Evolutionary conservation across 2,888 invertebrate species (phyloP), one percentile per base, ranked within the genome.

Genomic region (Chironomus tentans): DNA sequence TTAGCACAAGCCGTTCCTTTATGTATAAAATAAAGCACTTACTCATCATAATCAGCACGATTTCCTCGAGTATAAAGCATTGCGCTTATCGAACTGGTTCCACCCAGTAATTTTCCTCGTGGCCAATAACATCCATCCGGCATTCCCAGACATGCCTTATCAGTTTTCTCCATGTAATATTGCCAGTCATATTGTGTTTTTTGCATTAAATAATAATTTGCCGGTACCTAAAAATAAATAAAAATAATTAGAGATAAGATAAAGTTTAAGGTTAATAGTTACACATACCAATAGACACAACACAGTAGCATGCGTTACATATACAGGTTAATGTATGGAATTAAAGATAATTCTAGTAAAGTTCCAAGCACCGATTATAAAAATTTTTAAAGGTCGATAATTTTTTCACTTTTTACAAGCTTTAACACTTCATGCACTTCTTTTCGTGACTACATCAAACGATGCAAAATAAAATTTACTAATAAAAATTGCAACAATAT

Each of bases 11-110:
- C n/a, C n/a, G n/a, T n/a, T n/a, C n/a, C n/a, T n/a, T n/a, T n/a
- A n/a, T n/a, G n/a, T n/a, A n/a, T n/a, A n/a, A 24, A 24, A 24
- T 3, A 24, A 24, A 24, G 3, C 22, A 18, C 56, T 18, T 56
- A 56, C 56, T 65, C 80, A 79, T 92, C 88, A 79, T 87, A 92
- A 80, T 92, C 91, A 3, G 80, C 80, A 4, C 87, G 85, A 81
- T 89, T 88, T 0, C 91, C 91, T 4, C 88, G 83, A 0, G 89
- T 80, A 80, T 91, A 89, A 0, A 90, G 76, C 89, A 91, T 89
- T 12, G 85, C 88, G 81, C 91, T 91, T 2, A 90, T 85, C 0
- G 85, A 84, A 13, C 89, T 88, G 1, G 86, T 85, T 0, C 92
- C 92, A 0, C 92, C 92, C 1, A 92, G 82, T 13, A 87, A 85